These are phyloP conservation scores for Chaenogobius annularis DNA, from an alignment of 2,113 vertebrate genomes.

Conservation along the genomic window DNA sequence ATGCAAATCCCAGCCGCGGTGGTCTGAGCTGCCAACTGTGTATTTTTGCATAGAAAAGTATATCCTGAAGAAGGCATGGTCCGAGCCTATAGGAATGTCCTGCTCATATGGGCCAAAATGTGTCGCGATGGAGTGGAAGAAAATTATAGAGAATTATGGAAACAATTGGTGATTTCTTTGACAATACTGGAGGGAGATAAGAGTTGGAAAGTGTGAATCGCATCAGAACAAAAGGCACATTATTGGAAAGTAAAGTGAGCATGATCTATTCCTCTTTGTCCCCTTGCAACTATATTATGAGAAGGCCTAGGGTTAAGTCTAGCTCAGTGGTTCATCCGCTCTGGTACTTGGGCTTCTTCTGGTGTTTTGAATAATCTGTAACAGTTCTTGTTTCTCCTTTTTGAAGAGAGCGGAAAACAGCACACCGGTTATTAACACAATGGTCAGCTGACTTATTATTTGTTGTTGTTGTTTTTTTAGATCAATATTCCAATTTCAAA, in stretches of 20 bases:
- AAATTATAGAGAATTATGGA: constrained; percentile 10
- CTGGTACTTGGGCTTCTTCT: background rate
- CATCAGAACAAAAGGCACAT: constrained; percentile 4
- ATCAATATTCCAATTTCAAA: too few species aligned
- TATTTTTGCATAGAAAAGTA: constrained; percentile 65
- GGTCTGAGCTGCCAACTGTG: constrained; percentile 41
- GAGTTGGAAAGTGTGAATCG: constrained; percentile 7
- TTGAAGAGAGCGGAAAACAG: too few species aligned
- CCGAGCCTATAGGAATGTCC: constrained; percentile 45
- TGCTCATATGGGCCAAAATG: constrained; percentile 25
- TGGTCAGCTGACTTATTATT: too few species aligned
- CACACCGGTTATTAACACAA: too few species aligned
- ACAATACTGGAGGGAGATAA: background rate
- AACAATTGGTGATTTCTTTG: background rate
- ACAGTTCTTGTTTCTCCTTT: too few species aligned
- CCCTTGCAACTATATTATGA: background rate
- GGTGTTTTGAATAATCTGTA: too few species aligned
- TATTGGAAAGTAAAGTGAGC: background rate
- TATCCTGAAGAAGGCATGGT: constrained; percentile 47
- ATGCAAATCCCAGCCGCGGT: constrained; percentile 46
- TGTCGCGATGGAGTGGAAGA: constrained; percentile 26
- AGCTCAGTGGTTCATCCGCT: too few species aligned
- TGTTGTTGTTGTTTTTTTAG: too few species aligned
- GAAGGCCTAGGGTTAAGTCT: too few species aligned
- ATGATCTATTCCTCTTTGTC: background rate